Conservation (phyloP, 2,797 vertebrate genomes). For the Geotrypetes seraphini region DNA sequence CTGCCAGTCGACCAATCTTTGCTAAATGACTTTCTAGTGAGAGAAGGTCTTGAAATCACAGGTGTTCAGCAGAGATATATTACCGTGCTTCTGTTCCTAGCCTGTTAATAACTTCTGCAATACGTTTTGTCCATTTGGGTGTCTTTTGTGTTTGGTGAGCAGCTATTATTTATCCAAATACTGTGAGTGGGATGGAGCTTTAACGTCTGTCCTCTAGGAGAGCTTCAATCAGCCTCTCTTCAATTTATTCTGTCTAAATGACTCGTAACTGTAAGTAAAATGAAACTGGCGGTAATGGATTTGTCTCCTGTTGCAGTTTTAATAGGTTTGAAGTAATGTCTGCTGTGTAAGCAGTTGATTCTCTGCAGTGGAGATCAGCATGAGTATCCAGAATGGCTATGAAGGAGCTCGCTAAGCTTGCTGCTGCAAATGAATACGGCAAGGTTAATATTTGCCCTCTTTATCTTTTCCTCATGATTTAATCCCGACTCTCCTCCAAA, state of each 20-base stretch:
- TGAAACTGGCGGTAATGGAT: slow-evolving; percentile 45
- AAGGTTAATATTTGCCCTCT: not conserved
- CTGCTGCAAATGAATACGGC: not conserved
- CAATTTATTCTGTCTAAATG: slow-evolving; percentile 46
- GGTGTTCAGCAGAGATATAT: not conserved
- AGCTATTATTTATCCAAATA: slow-evolving; percentile 32
- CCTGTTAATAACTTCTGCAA: slow-evolving; percentile 9
- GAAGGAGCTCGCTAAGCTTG: too few relatives aligned
- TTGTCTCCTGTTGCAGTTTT: slow-evolving; percentile 40
- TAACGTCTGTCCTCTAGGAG: slow-evolving; percentile 44
- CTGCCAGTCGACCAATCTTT: not conserved
- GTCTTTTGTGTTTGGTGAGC: slow-evolving; percentile 26
- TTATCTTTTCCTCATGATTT: too few relatives aligned
- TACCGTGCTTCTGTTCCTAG: slow-evolving; percentile 8
- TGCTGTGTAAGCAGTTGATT: slow-evolving; percentile 13
- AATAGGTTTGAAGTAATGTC: slow-evolving; percentile 29
- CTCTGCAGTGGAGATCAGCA: too few relatives aligned
- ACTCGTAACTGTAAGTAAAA: slow-evolving; percentile 57
- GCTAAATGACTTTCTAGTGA: not conserved
- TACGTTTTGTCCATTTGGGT: slow-evolving; percentile 15
- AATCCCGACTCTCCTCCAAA: too few relatives aligned
- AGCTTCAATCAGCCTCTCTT: slow-evolving; percentile 46
- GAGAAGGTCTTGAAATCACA: slow-evolving; percentile 7
- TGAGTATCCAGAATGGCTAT: too few relatives aligned
- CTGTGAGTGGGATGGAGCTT: slow-evolving; percentile 23